Conservation (phyloP, 2,888 invertebrate species). For the Caenorhabditis virilis region DNA sequence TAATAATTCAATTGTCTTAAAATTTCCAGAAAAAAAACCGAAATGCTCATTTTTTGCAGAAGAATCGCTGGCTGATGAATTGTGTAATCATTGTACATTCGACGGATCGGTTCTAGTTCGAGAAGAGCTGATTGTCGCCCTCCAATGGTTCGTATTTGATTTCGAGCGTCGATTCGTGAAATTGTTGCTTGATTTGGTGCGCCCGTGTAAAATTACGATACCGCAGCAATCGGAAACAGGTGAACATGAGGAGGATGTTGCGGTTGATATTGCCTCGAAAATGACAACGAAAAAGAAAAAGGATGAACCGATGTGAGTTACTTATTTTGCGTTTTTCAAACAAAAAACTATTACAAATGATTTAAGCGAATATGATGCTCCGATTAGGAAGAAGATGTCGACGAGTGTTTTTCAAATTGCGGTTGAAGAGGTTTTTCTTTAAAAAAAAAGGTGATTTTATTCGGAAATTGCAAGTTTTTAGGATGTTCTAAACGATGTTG, state of each 20-base stretch:
- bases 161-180: constrained; percentile 82
- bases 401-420: constrained; percentile 27
- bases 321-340: background rate
- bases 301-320: background rate
- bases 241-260: constrained; percentile 12
- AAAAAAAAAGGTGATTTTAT: too few species aligned
- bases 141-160: constrained; percentile 77
- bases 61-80: constrained; percentile 85
- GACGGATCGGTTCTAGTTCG: constrained; percentile 90
- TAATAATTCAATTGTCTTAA: too few species aligned
- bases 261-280: constrained; percentile 15
- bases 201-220: constrained; percentile 8
- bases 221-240: constrained; percentile 3
- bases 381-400: constrained; percentile 23
- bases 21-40: too few species aligned
- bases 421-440: constrained; percentile 21
- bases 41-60: too few species aligned
- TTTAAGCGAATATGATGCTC: background rate
- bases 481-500: constrained; percentile 5
- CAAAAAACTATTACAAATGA: background rate
- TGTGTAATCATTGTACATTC: constrained; percentile 79
- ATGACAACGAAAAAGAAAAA: constrained; percentile 8
- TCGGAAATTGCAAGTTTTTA: too few species aligned
- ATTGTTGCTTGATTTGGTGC: constrained; percentile 45
- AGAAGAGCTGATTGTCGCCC: constrained; percentile 71